Evolutionary conservation across 2,888 invertebrate genomes (phyloP).

Genomic region (Lamproptera curius): DNA sequence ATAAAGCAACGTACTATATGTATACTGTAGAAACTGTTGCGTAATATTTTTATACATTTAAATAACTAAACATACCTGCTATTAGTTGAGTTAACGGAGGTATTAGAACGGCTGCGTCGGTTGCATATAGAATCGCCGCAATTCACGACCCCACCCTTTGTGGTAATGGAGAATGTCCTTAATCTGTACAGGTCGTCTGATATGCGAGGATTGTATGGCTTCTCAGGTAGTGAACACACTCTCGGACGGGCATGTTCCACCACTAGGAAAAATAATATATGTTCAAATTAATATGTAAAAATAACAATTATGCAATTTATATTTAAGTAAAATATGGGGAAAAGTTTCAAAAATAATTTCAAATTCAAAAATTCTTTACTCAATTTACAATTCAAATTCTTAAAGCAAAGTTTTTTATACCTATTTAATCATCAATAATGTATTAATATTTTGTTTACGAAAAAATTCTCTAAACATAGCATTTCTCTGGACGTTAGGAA

Average conservation of each 20-base stretch:
- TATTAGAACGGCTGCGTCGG: slow-evolving; percentile 89
- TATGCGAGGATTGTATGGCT: slow-evolving; percentile 89
- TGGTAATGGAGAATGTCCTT: slow-evolving; percentile 91
- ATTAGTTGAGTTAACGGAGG: slow-evolving; percentile 88
- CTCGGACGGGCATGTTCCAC: slow-evolving; percentile 90
- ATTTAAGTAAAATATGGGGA: background rate
- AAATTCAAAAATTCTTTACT: background rate
- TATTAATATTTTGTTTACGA: background rate
- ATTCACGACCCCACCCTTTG: slow-evolving; percentile 92
- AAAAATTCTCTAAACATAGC: too few species aligned
- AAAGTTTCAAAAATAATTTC: background rate
- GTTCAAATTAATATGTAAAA: background rate
- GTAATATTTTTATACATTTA: too few species aligned
- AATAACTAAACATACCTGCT: slow-evolving; percentile 5
- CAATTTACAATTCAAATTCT: too few species aligned
- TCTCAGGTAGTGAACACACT: slow-evolving; percentile 91
- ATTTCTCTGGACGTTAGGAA: too few species aligned
- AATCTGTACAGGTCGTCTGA: slow-evolving; percentile 92
- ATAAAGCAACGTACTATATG: too few species aligned
- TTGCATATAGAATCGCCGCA: slow-evolving; percentile 94
- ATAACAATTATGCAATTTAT: background rate
- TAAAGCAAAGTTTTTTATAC: too few species aligned
- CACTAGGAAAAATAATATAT: slow-evolving; percentile 65
- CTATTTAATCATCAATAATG: background rate
- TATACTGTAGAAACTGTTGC: too few species aligned